Percentiles rank a stretch among this genome's conserved stretches.
phyloP scores from a whole-genome alignment of 2,888 invertebrate species.

The Caenorhabditis uteleia region DNA sequence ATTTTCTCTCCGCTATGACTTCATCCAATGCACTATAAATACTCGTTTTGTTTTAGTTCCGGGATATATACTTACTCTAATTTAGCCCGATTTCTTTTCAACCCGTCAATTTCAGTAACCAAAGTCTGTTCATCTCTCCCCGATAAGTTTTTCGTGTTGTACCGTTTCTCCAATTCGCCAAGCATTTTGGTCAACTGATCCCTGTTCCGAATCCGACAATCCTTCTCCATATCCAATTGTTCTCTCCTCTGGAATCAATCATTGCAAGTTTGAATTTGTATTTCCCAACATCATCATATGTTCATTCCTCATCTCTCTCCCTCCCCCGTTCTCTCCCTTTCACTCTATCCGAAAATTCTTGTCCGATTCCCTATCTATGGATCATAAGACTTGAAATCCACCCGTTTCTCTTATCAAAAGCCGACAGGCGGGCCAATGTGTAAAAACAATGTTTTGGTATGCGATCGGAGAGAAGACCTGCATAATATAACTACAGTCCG shows the following conservation, averaged over 20 bases:
- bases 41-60: neutral
- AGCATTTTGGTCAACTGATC: slow-evolving; percentile 28
- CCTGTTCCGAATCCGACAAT: slow-evolving; percentile 37
- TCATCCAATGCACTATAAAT: slow-evolving; percentile 22
- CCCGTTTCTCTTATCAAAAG: too few relatives aligned
- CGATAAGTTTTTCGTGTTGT: slow-evolving; percentile 29
- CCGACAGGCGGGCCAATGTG: too few relatives aligned
- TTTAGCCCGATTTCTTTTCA: slow-evolving; percentile 21
- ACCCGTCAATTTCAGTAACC: slow-evolving; percentile 9
- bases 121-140: neutral
- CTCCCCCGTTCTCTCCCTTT: too few relatives aligned
- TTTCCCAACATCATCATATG: too few relatives aligned
- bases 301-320: too few relatives aligned
- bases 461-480: too few relatives aligned
- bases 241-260: slow-evolving; percentile 27
- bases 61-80: slow-evolving; percentile 16
- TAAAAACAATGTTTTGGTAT: too few relatives aligned
- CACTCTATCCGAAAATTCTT: too few relatives aligned
- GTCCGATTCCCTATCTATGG: too few relatives aligned
- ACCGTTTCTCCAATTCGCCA: slow-evolving; percentile 35
- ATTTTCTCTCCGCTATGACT: slow-evolving; percentile 7
- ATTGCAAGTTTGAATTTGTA: slow-evolving; percentile 2
- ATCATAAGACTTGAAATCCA: too few relatives aligned
- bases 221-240: slow-evolving; percentile 39
- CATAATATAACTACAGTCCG: too few relatives aligned